Base-by-base conservation (phyloP, 1,140 invertebrate genomes). In the Drosophila carrolli region DNA sequence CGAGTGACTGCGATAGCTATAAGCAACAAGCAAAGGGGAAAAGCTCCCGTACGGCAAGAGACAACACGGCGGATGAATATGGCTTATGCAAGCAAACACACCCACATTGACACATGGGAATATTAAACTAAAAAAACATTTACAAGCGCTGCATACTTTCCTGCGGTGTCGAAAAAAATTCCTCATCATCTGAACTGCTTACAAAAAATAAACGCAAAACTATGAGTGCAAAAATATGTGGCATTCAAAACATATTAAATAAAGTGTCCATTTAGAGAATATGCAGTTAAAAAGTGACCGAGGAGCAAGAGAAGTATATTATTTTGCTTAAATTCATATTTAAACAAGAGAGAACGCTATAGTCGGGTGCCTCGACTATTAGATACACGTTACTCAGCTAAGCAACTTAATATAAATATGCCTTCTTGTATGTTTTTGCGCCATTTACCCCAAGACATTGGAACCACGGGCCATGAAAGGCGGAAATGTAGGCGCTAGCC, bases 21-120 rank as follows among this genome's bases (percentile, higher is more conserved):
- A 54, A 85, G 75, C 65, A 75, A 75, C 76, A 78, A 61, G 56
- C 44, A 40, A 47, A 58, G 35, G 46, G 0, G 11, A 38, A 32
- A 38, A 43, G 2, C 14, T 14, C 29, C 37, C 10, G 35, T 51
- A 32, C 47, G 63, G 50, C 48, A 59, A 72, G 74, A 66, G 60
- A 65, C 68, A 81, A 81, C 75, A 86, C 65, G 70, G 74, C 74
- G 78, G 74, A 85, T 85, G 81, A 73, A 84, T 70, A 73, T 68
- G 56, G 76, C 76, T 85, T 84, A 80, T 77, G 62, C 29, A 51
- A 19, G 48, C 75, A 59, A 48, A 47, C 54, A 61, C 65, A 41
- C 37, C 40, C 32, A 14, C 70, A 63, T 41, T 37, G 10, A 60
- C 81, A 79, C 47, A 54, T 46, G 66, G 58, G 54, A 63, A 60